phyloP scores from a whole-genome alignment of 2,113 vertebrate species.

The Hemiscyllium ocellatum region DNA sequence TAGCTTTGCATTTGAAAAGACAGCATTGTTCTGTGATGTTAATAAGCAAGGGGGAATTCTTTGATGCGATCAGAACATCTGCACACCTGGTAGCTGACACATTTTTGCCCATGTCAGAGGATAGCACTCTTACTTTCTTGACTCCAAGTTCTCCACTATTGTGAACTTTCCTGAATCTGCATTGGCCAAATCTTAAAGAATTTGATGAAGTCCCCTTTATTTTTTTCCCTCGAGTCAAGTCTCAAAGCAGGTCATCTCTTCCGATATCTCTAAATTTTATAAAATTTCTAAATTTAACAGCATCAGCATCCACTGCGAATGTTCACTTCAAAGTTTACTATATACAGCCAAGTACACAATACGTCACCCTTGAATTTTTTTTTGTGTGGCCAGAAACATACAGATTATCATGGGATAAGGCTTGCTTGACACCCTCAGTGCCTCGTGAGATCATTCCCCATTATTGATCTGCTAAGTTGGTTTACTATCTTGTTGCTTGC shows the following conservation, averaged over 20 bases:
- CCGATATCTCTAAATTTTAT: background rate
- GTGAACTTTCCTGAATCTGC: background rate
- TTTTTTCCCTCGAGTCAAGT: background rate
- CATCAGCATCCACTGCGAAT: background rate
- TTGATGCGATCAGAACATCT: background rate
- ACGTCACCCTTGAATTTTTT: too few species aligned
- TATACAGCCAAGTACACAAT: too few species aligned
- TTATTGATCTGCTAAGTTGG: background rate
- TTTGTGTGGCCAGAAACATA: too few species aligned
- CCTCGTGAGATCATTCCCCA: background rate
- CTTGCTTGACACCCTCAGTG: too few species aligned
- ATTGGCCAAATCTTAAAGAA: background rate
- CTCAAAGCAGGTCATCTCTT: background rate
- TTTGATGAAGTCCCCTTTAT: background rate
- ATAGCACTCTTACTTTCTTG: background rate
- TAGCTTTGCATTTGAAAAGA: background rate
- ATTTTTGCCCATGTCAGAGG: background rate
- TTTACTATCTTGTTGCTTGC: background rate
- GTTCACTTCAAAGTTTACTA: too few species aligned
- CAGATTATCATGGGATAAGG: too few species aligned
- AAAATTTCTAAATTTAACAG: background rate
- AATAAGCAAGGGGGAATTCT: background rate
- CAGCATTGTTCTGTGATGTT: background rate
- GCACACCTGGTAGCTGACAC: background rate
- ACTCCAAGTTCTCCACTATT: background rate